Evolutionary conservation across 2,888 invertebrate genomes (phyloP), one percentile per base, ranked within the genome.

Genomic region (Sacculina carcini): DNA sequence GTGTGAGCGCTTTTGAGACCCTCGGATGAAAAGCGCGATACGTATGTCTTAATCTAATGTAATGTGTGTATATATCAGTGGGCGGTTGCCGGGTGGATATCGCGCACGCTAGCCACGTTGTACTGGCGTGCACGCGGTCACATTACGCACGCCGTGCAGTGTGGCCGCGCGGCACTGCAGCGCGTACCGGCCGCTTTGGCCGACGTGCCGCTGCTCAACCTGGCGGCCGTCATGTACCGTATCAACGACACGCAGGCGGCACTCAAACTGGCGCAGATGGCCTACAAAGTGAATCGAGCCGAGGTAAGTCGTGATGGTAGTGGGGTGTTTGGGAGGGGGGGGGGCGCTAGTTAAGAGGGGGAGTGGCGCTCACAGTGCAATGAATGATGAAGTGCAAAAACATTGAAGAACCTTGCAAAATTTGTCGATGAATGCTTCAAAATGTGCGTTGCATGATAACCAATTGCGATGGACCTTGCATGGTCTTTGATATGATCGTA

Each of bases 71-170:
- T n/a, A n/a, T n/a, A 57, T 4, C 64, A 82, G 80, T 74, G 74
- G 64, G 66, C 76, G 48, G 79, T 77, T 0, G 78, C 81, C 0
- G 71, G 72, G 55, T 84, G 83, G 83, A 66, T 80, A 7, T 62
- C 79, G 21, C 74, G 75, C 58, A 77, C 78, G 12, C 62, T 83
- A 38, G 77, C 82, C 0, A 79, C 78, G 0, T 65, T 82, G 19
- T 81, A 82, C 63, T 84, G 82, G 82, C 71, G 82, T 9, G 73
- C 78, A 1, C 70, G 76, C 4, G 75, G 76, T 6, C 77, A 79
- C 60, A 71, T 73, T 31, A 68, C 69, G 46, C 76, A 78, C 60
- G 77, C 78, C 0, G 63, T 79, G 7, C 75, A 76, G 58, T 84
- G 83, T 62, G 68, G 79, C 6, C 69, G 77, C 39, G 65, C 73